Percentiles rank a stretch among this genome's conserved stretches.
Conservation (phyloP, 2,797 vertebrate species). For the Dromococcyx pavoninus region DNA sequence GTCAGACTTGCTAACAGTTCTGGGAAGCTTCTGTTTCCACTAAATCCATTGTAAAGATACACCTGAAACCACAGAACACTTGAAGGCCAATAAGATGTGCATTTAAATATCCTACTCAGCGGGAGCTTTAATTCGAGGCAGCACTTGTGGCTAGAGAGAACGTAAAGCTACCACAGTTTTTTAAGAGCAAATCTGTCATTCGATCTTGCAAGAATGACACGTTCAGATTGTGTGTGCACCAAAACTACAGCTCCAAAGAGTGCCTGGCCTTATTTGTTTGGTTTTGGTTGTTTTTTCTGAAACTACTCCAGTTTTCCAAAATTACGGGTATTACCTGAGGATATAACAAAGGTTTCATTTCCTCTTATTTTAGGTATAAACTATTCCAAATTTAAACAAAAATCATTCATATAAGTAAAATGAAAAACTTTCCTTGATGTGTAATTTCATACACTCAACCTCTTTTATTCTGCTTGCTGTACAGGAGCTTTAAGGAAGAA, state of each 20-base stretch:
- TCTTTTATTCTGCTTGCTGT: conserved; percentile 17
- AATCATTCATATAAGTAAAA: background rate
- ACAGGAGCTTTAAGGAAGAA: conserved; percentile 51
- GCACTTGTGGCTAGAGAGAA: background rate
- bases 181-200: background rate
- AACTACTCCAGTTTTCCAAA: background rate
- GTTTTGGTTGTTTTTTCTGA: background rate
- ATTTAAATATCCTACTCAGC: background rate
- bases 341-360: background rate
- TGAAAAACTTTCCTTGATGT: background rate
- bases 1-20: background rate
- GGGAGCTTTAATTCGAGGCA: background rate
- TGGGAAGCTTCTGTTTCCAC: background rate
- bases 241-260: background rate
- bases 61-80: background rate
- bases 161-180: background rate
- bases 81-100: background rate
- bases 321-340: background rate
- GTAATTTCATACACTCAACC: background rate
- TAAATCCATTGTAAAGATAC: background rate
- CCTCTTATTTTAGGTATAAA: background rate
- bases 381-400: background rate
- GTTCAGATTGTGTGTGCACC: background rate
- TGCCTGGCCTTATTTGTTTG: background rate
- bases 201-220: background rate